Evolutionary conservation across 2,888 invertebrate species (phyloP), one percentile per base, ranked within the genome.

Genomic region (Danaus chrysippus): DNA sequence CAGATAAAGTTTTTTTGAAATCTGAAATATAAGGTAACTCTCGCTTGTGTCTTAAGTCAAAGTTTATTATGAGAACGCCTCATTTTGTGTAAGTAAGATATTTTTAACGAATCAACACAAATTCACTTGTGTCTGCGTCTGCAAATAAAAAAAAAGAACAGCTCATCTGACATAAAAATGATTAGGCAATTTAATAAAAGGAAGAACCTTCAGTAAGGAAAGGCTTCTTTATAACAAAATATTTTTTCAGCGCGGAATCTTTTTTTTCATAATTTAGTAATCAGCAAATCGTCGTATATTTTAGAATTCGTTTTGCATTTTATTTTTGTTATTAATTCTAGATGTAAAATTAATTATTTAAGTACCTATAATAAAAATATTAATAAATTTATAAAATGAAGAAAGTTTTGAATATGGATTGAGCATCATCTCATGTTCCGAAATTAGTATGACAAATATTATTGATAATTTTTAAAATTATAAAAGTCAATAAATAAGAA

Each of bases 21-120:
- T 34, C 23, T 8, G 23, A 34, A 34, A 5, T 5, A 34, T 49
- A 15, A 43, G 43, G 43, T 13, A 41, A 41, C 3, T 44, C 55
- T 19, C 53, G 55, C 56, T 56, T 52, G 10, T 59, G 42, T 19
- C 13, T 62, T 46, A 41, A 49, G 43, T 42, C 55, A 15, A 34
- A 59, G 43, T 43, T 52, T 62, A 62, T 62, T 54, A 59, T 17
- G 43, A 52, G 56, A 52, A 58, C 59, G 58, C 54, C 52, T 59
- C 52, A 59, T 58, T 62, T 55, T 52, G 53, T 54, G 59, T 59
- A 54, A 59, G 54, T 42, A 34, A 42, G 43, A 62, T 59, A 52
- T 59, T 58, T 58, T 62, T 59, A 62, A 62, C 62, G 58, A 58
- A 56, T 58, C 53, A 58, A 62, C 56, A 49, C 52, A 42, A n/a